A percentile compares a stretch with the other conserved stretches of the same genome.
Conservation (phyloP, 2,113 vertebrate genomes). For the Hyperopisus bebe region DNA sequence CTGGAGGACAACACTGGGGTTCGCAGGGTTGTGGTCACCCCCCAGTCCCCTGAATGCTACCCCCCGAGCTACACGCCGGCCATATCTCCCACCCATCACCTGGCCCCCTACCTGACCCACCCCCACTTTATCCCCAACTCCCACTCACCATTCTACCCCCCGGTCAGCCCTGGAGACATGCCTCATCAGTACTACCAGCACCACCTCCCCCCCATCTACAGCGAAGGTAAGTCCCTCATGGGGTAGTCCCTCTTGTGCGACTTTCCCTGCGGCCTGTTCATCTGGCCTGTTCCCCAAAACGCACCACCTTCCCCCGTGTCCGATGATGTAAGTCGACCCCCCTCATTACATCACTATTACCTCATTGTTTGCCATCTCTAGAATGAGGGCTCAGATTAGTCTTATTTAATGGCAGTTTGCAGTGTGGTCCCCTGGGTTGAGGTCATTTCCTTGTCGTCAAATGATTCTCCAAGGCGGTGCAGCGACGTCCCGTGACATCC, state of each 20-base stretch:
- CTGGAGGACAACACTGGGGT: slow-evolving; percentile 94
- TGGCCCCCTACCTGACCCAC: slow-evolving; percentile 85
- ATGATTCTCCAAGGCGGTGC: neutral
- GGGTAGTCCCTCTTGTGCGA: neutral
- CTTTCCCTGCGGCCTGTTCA: neutral
- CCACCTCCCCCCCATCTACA: slow-evolving; percentile 87
- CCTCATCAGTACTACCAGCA: slow-evolving; percentile 89
- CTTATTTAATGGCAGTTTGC: neutral
- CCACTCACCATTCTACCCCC: slow-evolving; percentile 86
- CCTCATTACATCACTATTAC: neutral
- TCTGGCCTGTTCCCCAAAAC: neutral
- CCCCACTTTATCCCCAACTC: slow-evolving; percentile 94
- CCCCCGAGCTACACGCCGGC: slow-evolving; percentile 90
- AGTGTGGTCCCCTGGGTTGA: neutral
- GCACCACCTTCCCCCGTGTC: neutral
- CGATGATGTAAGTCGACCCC: neutral
- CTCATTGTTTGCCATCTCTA: neutral
- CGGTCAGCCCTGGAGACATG: slow-evolving; percentile 87
- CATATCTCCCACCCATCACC: slow-evolving; percentile 89
- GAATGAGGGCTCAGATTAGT: neutral
- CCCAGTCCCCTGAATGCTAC: slow-evolving; percentile 93
- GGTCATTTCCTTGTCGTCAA: neutral
- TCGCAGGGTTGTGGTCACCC: slow-evolving; percentile 91
- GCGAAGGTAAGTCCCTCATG: slow-evolving; percentile 73
- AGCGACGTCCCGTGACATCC: neutral